Evolutionary conservation across 1,140 invertebrate genomes (phyloP).

Genomic region (Wasmannia auropunctata): DNA sequence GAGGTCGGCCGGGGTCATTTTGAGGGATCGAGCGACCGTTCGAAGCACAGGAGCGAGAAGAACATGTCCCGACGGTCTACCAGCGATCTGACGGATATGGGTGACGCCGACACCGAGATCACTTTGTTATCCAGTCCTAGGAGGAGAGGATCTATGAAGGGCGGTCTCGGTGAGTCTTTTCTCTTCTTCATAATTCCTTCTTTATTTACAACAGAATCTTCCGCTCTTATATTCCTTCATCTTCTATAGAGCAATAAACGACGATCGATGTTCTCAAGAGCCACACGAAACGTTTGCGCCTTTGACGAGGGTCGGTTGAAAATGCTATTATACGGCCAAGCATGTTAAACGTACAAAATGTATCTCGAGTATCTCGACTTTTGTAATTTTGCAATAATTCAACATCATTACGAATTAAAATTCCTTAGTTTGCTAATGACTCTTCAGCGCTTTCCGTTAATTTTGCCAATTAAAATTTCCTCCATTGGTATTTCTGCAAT

Average conservation of each 20-base stretch:
- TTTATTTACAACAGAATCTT: background rate
- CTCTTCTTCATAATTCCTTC: background rate
- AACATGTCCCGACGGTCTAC: constrained; percentile 87
- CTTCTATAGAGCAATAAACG: background rate
- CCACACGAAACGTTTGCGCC: background rate
- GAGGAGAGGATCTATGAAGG: constrained; percentile 87
- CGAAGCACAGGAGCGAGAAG: constrained; percentile 54
- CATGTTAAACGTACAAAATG: background rate
- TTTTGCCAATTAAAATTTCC: background rate
- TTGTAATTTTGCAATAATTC: background rate
- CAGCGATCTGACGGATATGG: constrained; percentile 90
- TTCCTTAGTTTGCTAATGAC: background rate
- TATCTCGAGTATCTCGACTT: background rate
- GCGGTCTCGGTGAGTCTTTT: constrained; percentile 85
- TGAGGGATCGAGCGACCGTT: background rate
- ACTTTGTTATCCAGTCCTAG: constrained; percentile 87
- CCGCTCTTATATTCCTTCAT: background rate
- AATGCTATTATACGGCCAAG: background rate
- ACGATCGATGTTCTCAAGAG: background rate
- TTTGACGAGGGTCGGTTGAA: background rate
- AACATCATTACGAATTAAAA: background rate
- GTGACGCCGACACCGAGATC: constrained; percentile 86
- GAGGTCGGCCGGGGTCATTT: constrained; percentile 52
- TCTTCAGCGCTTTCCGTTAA: background rate
- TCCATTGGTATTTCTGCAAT: background rate